Percentiles rank a stretch among this genome's conserved stretches.
phyloP scores from a whole-genome alignment of 2,888 invertebrate species.

The Sipha maydis region DNA sequence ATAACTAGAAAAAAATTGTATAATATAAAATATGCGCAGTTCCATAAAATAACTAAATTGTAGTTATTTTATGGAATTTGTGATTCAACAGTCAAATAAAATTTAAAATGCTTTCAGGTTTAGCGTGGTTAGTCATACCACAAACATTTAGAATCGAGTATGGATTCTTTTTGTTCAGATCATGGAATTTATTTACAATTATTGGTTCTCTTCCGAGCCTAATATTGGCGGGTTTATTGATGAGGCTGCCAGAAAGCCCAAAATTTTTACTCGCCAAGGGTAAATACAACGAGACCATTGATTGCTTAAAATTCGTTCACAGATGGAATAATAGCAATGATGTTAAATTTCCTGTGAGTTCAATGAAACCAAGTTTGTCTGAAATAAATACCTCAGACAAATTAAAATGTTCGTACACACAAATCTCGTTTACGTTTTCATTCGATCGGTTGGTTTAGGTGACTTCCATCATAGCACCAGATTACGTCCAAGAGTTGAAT shows the following conservation, averaged over 20 bases:
- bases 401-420: neutral
- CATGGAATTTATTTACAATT: conserved; percentile 84
- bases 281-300: conserved; percentile 79
- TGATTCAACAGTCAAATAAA: neutral
- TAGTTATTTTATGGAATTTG: too few relatives aligned
- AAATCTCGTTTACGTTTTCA: neutral
- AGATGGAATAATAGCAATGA: conserved; percentile 42
- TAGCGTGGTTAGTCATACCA: conserved; percentile 83
- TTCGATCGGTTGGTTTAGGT: neutral
- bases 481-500: neutral
- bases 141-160: conserved; percentile 74
- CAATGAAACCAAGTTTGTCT: neutral
- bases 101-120: conserved; percentile 70
- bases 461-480: conserved; percentile 15
- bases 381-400: neutral
- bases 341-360: conserved; percentile 43
- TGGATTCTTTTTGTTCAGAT: conserved; percentile 75
- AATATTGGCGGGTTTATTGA: conserved; percentile 76
- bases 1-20: neutral
- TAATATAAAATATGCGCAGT: neutral
- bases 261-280: conserved; percentile 84
- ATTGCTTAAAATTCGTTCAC: conserved; percentile 69
- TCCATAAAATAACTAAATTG: too few relatives aligned
- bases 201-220: conserved; percentile 79
- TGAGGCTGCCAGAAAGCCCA: conserved; percentile 83